Conservation (phyloP, 1,140 invertebrate species). For the Homarus americanus region DNA sequence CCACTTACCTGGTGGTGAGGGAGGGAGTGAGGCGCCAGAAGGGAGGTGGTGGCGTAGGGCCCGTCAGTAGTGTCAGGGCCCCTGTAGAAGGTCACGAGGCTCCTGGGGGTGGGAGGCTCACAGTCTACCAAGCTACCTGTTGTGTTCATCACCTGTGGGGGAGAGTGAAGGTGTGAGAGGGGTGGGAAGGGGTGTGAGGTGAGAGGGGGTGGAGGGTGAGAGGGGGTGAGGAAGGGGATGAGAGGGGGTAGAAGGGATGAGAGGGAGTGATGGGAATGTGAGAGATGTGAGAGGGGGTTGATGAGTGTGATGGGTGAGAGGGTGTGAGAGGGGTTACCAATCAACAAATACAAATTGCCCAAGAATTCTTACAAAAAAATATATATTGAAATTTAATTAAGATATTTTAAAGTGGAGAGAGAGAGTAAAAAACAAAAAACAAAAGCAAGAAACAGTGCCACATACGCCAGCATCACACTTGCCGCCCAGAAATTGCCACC, state of each 20-base stretch:
- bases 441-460: neutral
- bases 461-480: neutral
- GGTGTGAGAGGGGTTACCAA: neutral
- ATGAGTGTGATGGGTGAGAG: neutral
- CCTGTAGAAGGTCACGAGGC: slow-evolving; percentile 70
- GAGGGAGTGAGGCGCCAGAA: slow-evolving; percentile 55
- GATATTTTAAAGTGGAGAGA: neutral
- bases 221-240: neutral
- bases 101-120: slow-evolving; percentile 38
- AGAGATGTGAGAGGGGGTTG: neutral
- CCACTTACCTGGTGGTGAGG: slow-evolving; percentile 42
- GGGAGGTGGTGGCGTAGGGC: slow-evolving; percentile 68
- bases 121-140: neutral
- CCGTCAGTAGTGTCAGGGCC: slow-evolving; percentile 46
- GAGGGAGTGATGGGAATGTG: neutral
- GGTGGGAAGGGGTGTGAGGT: too few relatives aligned
- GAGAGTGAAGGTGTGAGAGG: neutral
- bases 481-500: neutral
- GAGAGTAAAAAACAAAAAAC: neutral
- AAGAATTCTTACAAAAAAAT: too few relatives aligned
- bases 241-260: neutral
- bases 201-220: neutral
- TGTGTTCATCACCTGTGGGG: slow-evolving; percentile 48
- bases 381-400: too few relatives aligned
- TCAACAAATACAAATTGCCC: too few relatives aligned